Percentiles rank a stretch among this genome's conserved stretches.
Conservation (phyloP, 2,113 vertebrate genomes). For the Daphoenositta chrysoptera region DNA sequence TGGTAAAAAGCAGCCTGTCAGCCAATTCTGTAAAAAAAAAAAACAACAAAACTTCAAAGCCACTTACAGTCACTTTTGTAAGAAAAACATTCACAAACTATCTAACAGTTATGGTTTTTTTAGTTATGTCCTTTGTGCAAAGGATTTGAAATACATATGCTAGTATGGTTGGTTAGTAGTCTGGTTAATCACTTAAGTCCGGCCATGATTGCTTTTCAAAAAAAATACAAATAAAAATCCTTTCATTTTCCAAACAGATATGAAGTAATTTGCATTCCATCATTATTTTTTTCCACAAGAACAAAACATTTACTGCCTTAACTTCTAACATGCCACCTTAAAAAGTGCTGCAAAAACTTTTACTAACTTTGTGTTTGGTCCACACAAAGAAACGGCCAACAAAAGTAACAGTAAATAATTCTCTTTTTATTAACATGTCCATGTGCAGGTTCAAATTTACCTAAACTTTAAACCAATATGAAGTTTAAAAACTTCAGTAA, state of each 20-base stretch:
- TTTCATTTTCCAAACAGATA: neutral
- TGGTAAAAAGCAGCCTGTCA: neutral
- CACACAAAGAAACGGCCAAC: neutral
- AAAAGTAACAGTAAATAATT: neutral
- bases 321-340: neutral
- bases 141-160: neutral
- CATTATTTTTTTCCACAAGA: neutral
- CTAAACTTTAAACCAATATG: neutral
- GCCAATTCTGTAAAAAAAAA: neutral
- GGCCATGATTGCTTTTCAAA: neutral
- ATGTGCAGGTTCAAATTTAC: neutral
- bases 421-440: neutral
- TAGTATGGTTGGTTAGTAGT: neutral
- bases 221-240: neutral
- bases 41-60: neutral
- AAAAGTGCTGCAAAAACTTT: neutral
- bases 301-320: neutral
- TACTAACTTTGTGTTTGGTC: neutral
- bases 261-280: neutral
- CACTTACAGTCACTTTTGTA: neutral
- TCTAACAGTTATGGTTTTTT: neutral
- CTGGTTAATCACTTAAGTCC: neutral
- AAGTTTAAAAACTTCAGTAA: neutral
- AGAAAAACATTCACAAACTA: neutral
- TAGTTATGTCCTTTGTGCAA: neutral